Conservation (phyloP, 1,140 invertebrate genomes). For the Drosophila guanche region DNA sequence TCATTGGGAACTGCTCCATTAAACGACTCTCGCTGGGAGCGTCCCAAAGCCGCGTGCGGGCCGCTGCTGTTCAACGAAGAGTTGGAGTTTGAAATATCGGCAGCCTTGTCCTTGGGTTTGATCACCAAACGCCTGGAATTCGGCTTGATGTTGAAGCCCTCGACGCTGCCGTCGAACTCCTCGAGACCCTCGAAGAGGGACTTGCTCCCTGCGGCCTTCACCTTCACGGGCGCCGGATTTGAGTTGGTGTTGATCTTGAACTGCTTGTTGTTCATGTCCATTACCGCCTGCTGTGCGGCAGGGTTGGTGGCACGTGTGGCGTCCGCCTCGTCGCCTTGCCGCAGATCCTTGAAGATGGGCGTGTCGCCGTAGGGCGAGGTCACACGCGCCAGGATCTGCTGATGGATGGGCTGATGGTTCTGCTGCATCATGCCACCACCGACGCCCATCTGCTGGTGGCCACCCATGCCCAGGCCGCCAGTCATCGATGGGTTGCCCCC, state of each 20-base stretch:
- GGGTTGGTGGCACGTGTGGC: slow-evolving; percentile 90
- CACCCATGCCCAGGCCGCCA: slow-evolving; percentile 47
- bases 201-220: slow-evolving; percentile 86
- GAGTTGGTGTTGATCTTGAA: slow-evolving; percentile 87
- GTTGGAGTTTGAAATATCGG: not conserved
- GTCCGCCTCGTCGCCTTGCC: slow-evolving; percentile 86
- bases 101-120: slow-evolving; percentile 74
- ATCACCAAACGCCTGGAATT: slow-evolving; percentile 87
- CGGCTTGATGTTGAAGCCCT: slow-evolving; percentile 87
- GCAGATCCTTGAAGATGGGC: slow-evolving; percentile 89
- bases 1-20: slow-evolving; percentile 49
- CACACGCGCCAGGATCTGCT: slow-evolving; percentile 88
- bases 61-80: slow-evolving; percentile 9
- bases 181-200: slow-evolving; percentile 89
- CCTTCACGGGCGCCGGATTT: slow-evolving; percentile 86
- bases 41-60: too few species aligned
- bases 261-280: slow-evolving; percentile 84
- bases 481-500: slow-evolving; percentile 41
- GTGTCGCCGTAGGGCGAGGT: slow-evolving; percentile 91
- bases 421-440: slow-evolving; percentile 51
- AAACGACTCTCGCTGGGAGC: slow-evolving; percentile 59
- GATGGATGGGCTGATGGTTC: slow-evolving; percentile 84
- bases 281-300: slow-evolving; percentile 87
- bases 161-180: slow-evolving; percentile 87
- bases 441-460: slow-evolving; percentile 14